Percentiles rank a stretch among this genome's conserved stretches.
These are phyloP conservation scores for Oscheius sp. DNA, from an alignment of 2,888 invertebrate genomes.

Conservation along the genomic window DNA sequence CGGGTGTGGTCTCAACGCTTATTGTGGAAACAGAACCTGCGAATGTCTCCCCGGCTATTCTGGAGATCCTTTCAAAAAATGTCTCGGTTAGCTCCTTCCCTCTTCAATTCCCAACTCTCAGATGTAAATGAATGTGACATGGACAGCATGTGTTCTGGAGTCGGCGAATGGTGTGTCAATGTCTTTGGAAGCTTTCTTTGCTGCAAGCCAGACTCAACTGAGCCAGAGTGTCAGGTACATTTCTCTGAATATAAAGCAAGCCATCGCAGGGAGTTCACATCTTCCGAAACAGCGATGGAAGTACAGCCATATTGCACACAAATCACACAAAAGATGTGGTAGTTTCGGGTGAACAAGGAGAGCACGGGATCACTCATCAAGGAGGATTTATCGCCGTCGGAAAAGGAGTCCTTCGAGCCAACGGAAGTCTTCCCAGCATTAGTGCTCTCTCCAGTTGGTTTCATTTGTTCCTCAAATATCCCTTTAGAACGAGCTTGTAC, in stretches of 20 bases:
- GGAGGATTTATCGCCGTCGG: conserved; percentile 29
- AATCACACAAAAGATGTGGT: conserved; percentile 14
- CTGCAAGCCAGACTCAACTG: conserved; percentile 51
- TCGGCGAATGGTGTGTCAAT: conserved; percentile 64
- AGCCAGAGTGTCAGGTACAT: conserved; percentile 52
- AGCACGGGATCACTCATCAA: not conserved
- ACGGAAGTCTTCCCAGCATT: conserved; percentile 30
- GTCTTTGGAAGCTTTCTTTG: conserved; percentile 59
- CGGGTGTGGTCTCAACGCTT: conserved; percentile 64
- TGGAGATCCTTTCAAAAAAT: conserved; percentile 77
- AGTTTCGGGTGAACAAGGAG: conserved; percentile 4
- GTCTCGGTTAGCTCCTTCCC: conserved; percentile 41
- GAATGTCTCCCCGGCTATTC: conserved; percentile 86
- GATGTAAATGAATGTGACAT: conserved; percentile 66
- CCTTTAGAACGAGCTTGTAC: conserved; percentile 44
- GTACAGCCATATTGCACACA: conserved; percentile 10
- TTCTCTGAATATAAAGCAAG: not conserved
- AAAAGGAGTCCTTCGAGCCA: conserved; percentile 22
- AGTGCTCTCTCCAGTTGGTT: conserved; percentile 26
- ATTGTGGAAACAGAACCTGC: conserved; percentile 75
- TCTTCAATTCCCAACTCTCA: conserved; percentile 26
- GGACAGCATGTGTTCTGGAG: conserved; percentile 55
- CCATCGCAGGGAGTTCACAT: conserved; percentile 31
- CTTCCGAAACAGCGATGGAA: conserved; percentile 29
- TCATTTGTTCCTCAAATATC: not conserved